Base-by-base conservation (phyloP, 1,140 invertebrate genomes). In the Trichonephila inaurata region DNA sequence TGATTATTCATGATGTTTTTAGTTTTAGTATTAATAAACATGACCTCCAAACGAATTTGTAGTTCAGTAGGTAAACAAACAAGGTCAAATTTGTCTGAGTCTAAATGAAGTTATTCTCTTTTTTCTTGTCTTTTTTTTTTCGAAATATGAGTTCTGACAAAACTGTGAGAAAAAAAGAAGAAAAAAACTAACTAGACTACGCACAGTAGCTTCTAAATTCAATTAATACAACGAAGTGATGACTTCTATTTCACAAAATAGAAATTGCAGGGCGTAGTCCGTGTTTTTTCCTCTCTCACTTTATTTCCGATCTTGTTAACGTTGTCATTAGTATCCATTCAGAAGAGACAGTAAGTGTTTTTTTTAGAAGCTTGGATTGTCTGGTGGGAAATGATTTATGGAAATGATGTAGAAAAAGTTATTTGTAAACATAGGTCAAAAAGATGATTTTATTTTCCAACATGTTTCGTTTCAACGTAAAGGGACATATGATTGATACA, bases 11-110 rank as follows among this genome's bases (percentile, higher is more conserved):
- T 77, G 28, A 40, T 33, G 24, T 77, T 77, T 33, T 33, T 19
- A 28, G 33, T 77, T 77, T 16, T 33, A 7, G 5, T 18, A 19
- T 10, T 33, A 77, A 33, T 77, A 77, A 77, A 28, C 28, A 77
- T 16, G 28, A 77, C 19, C 16, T 18, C 16, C 61, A 4, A 12
- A 16, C 14, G 61, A 62, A 62, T 40, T 28, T 77, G 24, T 77
- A 77, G 69, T 18, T 77, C 69, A 77, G 69, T 77, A 40, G 69
- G 69, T 77, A 77, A 77, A 33, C 14, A 77, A 77, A 40, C 69
- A 77, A 77, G 69, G 69, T 77, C 69, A 77, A 14, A 77, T 77
- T 77, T 33, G 24, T 24, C 18, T 3, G 5, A 33, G 40, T 40
- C 69, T 28, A 40, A 77, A 77, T 77, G 69, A 77, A 77, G 24